Base-by-base conservation (phyloP, 1,140 invertebrate species). In the Probaryconus sp. region DNA sequence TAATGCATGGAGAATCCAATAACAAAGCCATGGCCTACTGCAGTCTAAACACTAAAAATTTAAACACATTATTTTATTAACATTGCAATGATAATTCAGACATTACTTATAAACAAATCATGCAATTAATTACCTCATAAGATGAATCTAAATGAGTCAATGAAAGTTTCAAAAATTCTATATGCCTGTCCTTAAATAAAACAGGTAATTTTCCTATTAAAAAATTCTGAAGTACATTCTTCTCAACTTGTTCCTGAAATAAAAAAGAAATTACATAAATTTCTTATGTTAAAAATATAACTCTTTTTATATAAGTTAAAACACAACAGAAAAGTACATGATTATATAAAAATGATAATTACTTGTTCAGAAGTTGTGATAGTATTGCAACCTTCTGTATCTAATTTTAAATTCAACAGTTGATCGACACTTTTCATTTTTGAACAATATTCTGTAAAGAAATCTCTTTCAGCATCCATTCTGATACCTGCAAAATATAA, bases 1-100 rank as follows among this genome's bases (percentile, higher is more conserved):
- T n/a, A 98, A 87, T 4, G 95, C 92, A 89, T 98, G 96, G 13
- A 97, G 83, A 70, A 96, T 96, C 97, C 97, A 99, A 83, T 98
- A 99, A 80, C 96, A 94, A 17, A 98, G 85, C 97, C 97, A 99
- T 3, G 97, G 92, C 76, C 96, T 90, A 85, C 96, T 98, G n/a
- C 94, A 94, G 90, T 99, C 97, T 45, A 98, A 88, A 83, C 92
- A 92, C 91, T 94, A 73, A 47, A 58, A 58, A 35, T 24, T 4
- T 7, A 7, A 24, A 3, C 7, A 24, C 21, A 24, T 24, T 24
- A 24, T 4, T 16, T 47, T 9, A 28, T 7, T 13, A 7, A 31
- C 7, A 28, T 5, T 24, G 11, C 28, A 14, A 24, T 37, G 67
- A 31, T 67, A 43, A 53, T 42, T 43, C 45, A 47, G 47, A 73